Evolutionary conservation across 2,113 vertebrate genomes (phyloP).

Genomic region (Pelusios castaneus): DNA sequence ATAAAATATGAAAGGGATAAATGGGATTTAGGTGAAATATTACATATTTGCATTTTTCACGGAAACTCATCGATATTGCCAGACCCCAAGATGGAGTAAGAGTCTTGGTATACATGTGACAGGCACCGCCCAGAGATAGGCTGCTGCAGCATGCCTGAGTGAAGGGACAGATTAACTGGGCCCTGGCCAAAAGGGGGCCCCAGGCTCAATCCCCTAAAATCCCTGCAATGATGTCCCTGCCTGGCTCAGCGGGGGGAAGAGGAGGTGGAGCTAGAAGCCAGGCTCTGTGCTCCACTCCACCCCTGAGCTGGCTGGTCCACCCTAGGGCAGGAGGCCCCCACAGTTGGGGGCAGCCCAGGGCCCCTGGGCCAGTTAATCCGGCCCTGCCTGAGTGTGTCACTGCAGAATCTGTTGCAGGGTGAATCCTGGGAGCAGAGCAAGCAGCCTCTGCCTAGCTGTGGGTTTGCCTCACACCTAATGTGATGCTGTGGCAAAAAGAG

Average conservation of each 20-base stretch:
- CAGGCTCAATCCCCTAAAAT: too few species aligned
- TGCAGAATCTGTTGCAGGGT: neutral
- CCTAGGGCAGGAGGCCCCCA: too few species aligned
- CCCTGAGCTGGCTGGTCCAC: too few species aligned
- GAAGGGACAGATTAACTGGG: too few species aligned
- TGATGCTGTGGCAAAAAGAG: neutral
- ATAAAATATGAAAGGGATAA: slow-evolving; percentile 11
- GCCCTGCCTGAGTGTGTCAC: neutral
- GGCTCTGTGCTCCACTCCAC: too few species aligned
- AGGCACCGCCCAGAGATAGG: neutral
- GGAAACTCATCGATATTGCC: slow-evolving; percentile 28
- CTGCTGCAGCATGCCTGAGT: neutral
- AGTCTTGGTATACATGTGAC: neutral
- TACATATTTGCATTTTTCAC: neutral
- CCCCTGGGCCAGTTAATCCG: too few species aligned
- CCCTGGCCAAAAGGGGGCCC: too few species aligned
- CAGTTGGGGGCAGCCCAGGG: too few species aligned
- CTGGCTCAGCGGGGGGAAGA: too few species aligned
- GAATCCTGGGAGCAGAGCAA: neutral
- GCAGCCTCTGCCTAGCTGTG: neutral
- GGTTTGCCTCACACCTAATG: neutral
- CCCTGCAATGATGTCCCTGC: too few species aligned
- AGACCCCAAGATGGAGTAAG: slow-evolving; percentile 59
- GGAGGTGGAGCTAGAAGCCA: too few species aligned
- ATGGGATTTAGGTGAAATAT: slow-evolving; percentile 22